These are phyloP conservation scores for Scaptomyza pallida DNA, from an alignment of 1,140 invertebrate genomes.

Conservation along the genomic window DNA sequence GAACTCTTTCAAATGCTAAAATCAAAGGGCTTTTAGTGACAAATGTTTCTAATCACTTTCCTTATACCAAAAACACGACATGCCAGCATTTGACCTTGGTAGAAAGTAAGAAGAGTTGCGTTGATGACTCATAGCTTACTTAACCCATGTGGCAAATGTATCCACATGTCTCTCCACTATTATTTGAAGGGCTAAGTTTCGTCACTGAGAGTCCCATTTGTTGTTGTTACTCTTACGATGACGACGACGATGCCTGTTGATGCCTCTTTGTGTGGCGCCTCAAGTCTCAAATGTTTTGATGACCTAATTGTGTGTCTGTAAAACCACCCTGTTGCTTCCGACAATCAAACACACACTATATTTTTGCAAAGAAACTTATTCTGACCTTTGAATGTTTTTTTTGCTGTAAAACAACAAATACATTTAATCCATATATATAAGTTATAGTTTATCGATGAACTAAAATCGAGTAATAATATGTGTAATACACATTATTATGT, in stretches of 20 bases:
- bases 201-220: conserved; percentile 1
- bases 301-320: conserved; percentile 45
- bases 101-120: too few species aligned
- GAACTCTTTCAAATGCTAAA: too few species aligned
- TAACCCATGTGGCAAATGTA: neutral
- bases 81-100: too few species aligned
- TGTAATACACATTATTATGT: conserved; percentile 1
- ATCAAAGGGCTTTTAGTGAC: too few species aligned
- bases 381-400: conserved; percentile 15
- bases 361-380: neutral
- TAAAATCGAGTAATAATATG: conserved; percentile 1
- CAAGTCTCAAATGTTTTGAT: conserved; percentile 39
- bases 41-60: too few species aligned
- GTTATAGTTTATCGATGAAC: neutral
- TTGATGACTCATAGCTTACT: too few species aligned
- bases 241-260: conserved; percentile 39
- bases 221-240: neutral
- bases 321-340: conserved; percentile 36
- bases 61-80: too few species aligned
- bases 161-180: neutral
- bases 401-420: conserved; percentile 6
- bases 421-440: neutral
- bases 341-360: neutral
- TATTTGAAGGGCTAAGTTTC: neutral
- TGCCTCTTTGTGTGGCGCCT: conserved; percentile 28